Percentiles rank a stretch among this genome's conserved stretches.
phyloP scores from a whole-genome alignment of 2,797 vertebrate genomes.

The Lophius americanus region DNA sequence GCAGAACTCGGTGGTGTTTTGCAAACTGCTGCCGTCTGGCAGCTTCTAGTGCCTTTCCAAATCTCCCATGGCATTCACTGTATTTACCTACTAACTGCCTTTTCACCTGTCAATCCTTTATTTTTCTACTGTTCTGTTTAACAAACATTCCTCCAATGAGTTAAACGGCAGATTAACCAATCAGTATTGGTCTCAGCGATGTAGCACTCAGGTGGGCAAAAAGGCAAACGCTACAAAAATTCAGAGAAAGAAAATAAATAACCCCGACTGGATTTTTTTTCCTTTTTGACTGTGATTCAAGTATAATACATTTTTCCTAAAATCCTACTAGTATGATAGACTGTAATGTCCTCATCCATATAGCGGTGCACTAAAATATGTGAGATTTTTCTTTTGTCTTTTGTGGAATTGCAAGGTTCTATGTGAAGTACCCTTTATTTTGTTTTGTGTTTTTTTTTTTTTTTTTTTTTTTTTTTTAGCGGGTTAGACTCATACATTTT shows the following conservation, averaged over 20 bases:
- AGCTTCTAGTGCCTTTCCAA: slow-evolving; percentile 52
- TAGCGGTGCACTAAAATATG: slow-evolving; percentile 77
- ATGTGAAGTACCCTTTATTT: slow-evolving; percentile 74
- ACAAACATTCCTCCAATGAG: slow-evolving; percentile 81
- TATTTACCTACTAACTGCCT: slow-evolving; percentile 70
- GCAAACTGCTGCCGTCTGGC: slow-evolving; percentile 48
- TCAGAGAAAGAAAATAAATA: slow-evolving; percentile 30
- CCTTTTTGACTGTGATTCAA: slow-evolving; percentile 55
- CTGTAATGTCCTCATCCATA: slow-evolving; percentile 65
- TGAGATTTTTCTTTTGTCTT: slow-evolving; percentile 54
- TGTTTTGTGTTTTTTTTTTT: slow-evolving; percentile 61
- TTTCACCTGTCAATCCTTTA: slow-evolving; percentile 60
- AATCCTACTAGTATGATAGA: slow-evolving; percentile 54
- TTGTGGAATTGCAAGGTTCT: slow-evolving; percentile 71
- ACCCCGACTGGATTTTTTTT: slow-evolving; percentile 66
- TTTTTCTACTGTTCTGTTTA: slow-evolving; percentile 64
- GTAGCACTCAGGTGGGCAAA: slow-evolving; percentile 75
- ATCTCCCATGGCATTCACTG: slow-evolving; percentile 64
- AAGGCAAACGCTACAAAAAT: slow-evolving; percentile 66
- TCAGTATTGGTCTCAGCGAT: slow-evolving; percentile 58
- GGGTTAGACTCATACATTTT: slow-evolving; percentile 56
- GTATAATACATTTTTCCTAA: slow-evolving; percentile 52
- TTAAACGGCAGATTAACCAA: slow-evolving; percentile 66
- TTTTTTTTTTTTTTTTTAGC: slow-evolving; percentile 66
- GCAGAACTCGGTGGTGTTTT: slow-evolving; percentile 16